Base-by-base conservation (phyloP, 2,888 invertebrate genomes). In the Apamea epomidion region DNA sequence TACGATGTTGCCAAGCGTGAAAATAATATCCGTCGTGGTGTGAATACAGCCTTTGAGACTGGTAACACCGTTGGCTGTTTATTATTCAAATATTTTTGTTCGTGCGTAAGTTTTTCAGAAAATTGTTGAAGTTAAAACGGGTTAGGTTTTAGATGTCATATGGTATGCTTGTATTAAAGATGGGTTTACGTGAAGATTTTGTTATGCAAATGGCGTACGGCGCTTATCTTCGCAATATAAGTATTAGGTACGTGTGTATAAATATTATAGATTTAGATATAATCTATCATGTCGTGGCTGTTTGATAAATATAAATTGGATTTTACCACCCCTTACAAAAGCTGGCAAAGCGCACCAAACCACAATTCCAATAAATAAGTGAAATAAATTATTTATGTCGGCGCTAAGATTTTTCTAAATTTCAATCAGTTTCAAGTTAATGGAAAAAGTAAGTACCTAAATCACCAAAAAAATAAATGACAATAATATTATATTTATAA, bases 21-120 rank as follows among this genome's bases (percentile, higher is more conserved):
- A 95, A 96, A 96, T 94, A 96, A 96, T 95, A 95, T 95, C 94
- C 94, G 94, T 93, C 95, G 94, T 92, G 93, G 78, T 89, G 81
- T 87, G 95, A 95, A 95, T 95, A 88, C 88, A 45, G 91, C 93
- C 95, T 96, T 96, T 96, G 95, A 95, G 91, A 92, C 72, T 93
- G 92, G 92, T 91, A 92, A 89, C 93, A 93, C 91, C 87, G 88
- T 89, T 76, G 83, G 80, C 65, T 81, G 84, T 88, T 88, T 85
- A 90, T 91, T 91, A 91, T 92, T 91, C 89, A 90, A 92, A 92
- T 84, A 88, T 89, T 89, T 89, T 86, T 88, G 86, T 84, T 87
- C 92, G 92, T 92, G 92, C 90, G 87, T 83, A 87, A 88, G 76
- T 84, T 86, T 91, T 88, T 85, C 80, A 72, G 76, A 85, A 81